Conservation (phyloP, 2,797 vertebrate genomes). For the Rhodeus uyekii region DNA sequence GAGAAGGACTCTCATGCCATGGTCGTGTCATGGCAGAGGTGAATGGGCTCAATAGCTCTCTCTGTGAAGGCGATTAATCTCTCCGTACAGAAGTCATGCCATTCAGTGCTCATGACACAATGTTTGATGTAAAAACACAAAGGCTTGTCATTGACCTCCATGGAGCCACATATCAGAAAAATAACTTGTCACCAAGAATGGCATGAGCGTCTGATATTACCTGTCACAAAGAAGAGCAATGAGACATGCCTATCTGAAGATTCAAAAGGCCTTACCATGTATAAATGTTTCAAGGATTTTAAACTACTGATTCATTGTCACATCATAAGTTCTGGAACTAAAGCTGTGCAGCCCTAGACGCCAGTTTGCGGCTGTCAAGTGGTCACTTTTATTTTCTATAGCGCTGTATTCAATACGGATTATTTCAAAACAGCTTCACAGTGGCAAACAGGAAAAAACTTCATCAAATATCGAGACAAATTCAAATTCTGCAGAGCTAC, state of each 20-base stretch:
- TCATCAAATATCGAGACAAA: background rate
- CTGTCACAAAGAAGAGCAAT: background rate
- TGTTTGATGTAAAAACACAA: conserved; percentile 24
- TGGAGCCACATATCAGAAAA: background rate
- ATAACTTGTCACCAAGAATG: background rate
- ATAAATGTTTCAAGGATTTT: conserved; percentile 28
- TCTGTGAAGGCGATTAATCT: conserved; percentile 30
- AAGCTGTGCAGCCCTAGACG: background rate
- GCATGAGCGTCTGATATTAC: background rate
- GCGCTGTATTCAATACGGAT: background rate
- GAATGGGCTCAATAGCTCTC: conserved; percentile 27
- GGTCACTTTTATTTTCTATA: background rate
- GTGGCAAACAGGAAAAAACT: background rate
- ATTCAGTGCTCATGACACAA: conserved; percentile 11
- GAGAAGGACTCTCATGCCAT: conserved; percentile 11
- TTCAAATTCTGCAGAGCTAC: background rate
- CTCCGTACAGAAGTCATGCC: background rate
- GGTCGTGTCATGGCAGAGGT: conserved; percentile 28
- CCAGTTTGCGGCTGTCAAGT: background rate
- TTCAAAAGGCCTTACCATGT: background rate
- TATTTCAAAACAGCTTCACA: background rate
- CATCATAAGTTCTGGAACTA: background rate
- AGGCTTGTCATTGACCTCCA: conserved; percentile 27
- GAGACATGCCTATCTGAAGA: conserved; percentile 11
- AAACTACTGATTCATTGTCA: background rate